Percentiles rank a stretch among this genome's conserved stretches.
These are phyloP conservation scores for Tenualosa ilisha DNA, from an alignment of 2,797 vertebrate genomes.

Conservation along the genomic window DNA sequence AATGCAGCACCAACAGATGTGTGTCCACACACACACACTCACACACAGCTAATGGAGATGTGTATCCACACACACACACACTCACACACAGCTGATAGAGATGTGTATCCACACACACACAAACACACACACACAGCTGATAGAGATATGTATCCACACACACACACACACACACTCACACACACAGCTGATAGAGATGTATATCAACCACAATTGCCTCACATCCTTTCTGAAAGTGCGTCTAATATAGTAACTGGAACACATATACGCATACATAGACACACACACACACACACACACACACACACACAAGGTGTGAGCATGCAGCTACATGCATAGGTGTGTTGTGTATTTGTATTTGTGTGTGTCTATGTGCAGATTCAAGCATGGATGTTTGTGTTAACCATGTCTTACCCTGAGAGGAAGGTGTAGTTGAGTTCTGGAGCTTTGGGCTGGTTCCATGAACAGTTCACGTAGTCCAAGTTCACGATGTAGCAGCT, in stretches of 20 bases:
- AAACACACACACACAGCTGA: not conserved
- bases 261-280: not conserved
- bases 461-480: slow-evolving; percentile 48
- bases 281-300: not conserved
- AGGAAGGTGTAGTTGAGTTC: slow-evolving; percentile 28
- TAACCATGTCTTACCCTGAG: not conserved
- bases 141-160: not conserved
- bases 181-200: not conserved
- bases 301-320: not conserved
- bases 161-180: not conserved
- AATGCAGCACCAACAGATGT: no score
- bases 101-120: no score
- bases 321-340: not conserved
- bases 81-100: no score
- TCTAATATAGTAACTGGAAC: not conserved
- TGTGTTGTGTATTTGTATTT: not conserved
- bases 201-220: not conserved
- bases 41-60: no score
- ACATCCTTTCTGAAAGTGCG: not conserved
- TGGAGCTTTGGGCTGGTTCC: slow-evolving; percentile 20
- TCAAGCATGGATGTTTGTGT: no score
- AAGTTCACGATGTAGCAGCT: slow-evolving; percentile 44
- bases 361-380: not conserved
- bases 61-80: slow-evolving; percentile 3
- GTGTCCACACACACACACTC: no score